phyloP scores from a whole-genome alignment of 2,888 invertebrate genomes.

The Blastobasis lacticolella region DNA sequence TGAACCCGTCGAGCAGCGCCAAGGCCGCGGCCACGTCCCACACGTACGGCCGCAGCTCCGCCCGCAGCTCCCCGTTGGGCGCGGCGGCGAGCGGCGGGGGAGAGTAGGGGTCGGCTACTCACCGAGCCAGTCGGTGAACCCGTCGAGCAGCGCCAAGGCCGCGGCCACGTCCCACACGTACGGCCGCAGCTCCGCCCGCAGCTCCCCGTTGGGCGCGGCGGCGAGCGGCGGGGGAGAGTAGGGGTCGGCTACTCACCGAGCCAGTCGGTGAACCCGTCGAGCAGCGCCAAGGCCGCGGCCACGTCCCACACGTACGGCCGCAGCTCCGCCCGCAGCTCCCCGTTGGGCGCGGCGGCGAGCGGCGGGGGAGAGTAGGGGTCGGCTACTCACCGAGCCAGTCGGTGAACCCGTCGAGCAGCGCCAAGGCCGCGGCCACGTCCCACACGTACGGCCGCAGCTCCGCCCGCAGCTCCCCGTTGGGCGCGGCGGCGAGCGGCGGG shows the following conservation, averaged over 20 bases:
- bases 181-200: constrained; percentile 93
- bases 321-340: constrained; percentile 91
- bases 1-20: constrained; percentile 90
- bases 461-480: constrained; percentile 88
- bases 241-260: constrained; percentile 86
- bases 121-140: constrained; percentile 96
- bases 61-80: constrained; percentile 88
- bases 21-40: constrained; percentile 96
- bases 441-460: constrained; percentile 97
- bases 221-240: too few relatives aligned
- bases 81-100: too few relatives aligned
- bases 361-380: too few relatives aligned
- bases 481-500: too few relatives aligned
- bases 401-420: constrained; percentile 90
- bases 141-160: constrained; percentile 89
- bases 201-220: constrained; percentile 87
- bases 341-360: too few relatives aligned
- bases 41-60: constrained; percentile 95
- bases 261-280: constrained; percentile 95
- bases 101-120: too few relatives aligned
- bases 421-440: constrained; percentile 94
- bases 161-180: constrained; percentile 97
- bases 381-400: constrained; percentile 92
- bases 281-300: constrained; percentile 89
- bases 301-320: constrained; percentile 98